Evolutionary conservation across 2,888 invertebrate genomes (phyloP).

Genomic region (Didymodactylos carnosus): DNA sequence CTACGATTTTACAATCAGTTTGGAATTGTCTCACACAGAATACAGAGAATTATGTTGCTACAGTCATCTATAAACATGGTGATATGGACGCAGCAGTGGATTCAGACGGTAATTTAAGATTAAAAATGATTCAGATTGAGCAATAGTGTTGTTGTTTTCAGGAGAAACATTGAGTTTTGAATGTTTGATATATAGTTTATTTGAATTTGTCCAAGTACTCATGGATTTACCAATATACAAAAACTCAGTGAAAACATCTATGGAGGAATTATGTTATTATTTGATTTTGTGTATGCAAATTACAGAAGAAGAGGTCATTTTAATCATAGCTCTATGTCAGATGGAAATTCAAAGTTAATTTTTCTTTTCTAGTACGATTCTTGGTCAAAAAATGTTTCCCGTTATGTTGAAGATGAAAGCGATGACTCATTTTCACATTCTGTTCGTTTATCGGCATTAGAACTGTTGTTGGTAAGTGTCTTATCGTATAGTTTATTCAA

Average conservation of each 20-base stretch:
- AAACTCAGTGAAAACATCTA: conserved; percentile 41
- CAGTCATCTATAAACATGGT: conserved; percentile 43
- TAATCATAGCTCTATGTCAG: no score
- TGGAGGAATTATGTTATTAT: conserved; percentile 47
- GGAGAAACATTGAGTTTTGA: conserved; percentile 44
- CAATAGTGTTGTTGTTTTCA: conserved; percentile 15
- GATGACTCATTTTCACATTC: conserved; percentile 45
- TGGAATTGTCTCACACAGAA: conserved; percentile 50
- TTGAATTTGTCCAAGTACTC: conserved; percentile 47
- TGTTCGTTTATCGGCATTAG: conserved; percentile 47
- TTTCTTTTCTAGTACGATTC: conserved; percentile 35
- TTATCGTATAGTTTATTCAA: conserved; percentile 36
- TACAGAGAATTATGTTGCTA: conserved; percentile 45
- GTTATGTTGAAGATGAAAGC: conserved; percentile 51
- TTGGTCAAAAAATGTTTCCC: conserved; percentile 47
- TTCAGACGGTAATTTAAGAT: conserved; percentile 40
- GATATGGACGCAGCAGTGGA: conserved; percentile 43
- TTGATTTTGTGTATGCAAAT: conserved; percentile 50
- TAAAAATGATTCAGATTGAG: conserved; percentile 18
- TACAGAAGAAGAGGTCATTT: conserved; percentile 44
- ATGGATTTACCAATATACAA: conserved; percentile 43
- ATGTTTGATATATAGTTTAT: conserved; percentile 44
- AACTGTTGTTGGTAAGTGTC: conserved; percentile 40
- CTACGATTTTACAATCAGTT: conserved; percentile 45
- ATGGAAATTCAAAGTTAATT: background rate